These are phyloP conservation scores for Eolophus roseicapilla DNA, from an alignment of 2,113 vertebrate genomes.

Conservation along the genomic window DNA sequence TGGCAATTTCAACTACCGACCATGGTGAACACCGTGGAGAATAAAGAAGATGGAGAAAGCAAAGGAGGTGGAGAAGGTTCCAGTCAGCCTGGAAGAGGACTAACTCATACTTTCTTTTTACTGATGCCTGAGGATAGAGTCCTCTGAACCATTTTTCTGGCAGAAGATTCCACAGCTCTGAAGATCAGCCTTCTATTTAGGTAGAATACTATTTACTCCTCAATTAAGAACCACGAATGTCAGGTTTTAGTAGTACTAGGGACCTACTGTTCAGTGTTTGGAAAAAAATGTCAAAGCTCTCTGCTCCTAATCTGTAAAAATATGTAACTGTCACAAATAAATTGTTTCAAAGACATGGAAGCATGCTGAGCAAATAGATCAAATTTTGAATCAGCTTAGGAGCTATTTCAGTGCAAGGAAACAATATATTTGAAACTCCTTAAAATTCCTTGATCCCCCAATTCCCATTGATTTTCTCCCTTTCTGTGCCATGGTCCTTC, in stretches of 20 bases:
- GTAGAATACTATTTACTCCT: neutral
- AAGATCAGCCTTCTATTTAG: neutral
- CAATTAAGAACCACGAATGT: neutral
- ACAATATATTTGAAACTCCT: neutral
- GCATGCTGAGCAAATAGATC: neutral
- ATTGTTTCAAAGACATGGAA: conserved; percentile 13
- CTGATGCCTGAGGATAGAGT: neutral
- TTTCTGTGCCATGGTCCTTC: neutral
- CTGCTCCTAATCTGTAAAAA: neutral
- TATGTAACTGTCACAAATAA: neutral
- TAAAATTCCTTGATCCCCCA: conserved; percentile 26
- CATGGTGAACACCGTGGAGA: neutral
- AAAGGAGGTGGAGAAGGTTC: neutral
- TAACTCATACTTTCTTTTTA: neutral
- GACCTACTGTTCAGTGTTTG: neutral
- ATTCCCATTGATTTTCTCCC: conserved; percentile 35
- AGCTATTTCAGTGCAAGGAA: neutral
- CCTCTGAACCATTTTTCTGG: neutral
- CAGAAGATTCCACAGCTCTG: neutral
- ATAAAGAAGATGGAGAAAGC: neutral
- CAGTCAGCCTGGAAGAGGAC: neutral
- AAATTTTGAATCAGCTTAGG: neutral
- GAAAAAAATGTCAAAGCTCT: neutral
- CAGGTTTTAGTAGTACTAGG: neutral
- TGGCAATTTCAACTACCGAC: neutral